Percentiles rank a stretch among this genome's conserved stretches.
Evolutionary conservation across 53 echinoderm and acorn worm genomes (phyloP).

Genomic region (Echinometra lucunter): DNA sequence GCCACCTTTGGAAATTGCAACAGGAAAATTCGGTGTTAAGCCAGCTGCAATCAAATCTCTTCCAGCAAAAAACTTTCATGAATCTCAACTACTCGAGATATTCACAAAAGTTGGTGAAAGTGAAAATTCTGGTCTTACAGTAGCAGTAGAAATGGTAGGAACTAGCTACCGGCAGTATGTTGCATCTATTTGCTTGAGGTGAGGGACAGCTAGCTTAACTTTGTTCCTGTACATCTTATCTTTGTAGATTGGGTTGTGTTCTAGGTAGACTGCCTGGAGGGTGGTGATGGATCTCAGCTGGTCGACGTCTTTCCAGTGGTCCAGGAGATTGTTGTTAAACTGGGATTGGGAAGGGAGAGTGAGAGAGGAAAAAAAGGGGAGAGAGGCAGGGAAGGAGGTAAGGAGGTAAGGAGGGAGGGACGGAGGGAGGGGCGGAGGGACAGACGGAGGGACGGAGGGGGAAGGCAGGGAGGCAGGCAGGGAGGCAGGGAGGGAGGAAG

Average conservation of each 20-base stretch:
- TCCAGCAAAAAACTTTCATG: too few relatives aligned
- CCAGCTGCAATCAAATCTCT: too few relatives aligned
- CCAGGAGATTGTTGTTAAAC: slow-evolving; percentile 92
- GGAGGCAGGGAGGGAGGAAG: neutral
- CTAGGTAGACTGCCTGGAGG: slow-evolving; percentile 92
- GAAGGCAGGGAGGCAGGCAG: neutral
- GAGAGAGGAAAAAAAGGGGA: neutral
- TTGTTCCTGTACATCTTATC: slow-evolving; percentile 93
- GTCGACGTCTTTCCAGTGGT: slow-evolving; percentile 86
- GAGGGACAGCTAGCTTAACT: slow-evolving; percentile 84
- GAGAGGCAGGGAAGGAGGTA: neutral
- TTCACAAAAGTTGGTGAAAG: too few relatives aligned
- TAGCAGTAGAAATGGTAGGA: too few relatives aligned
- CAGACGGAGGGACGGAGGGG: neutral
- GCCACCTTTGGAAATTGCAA: too few relatives aligned
- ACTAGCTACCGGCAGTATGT: slow-evolving; percentile 72
- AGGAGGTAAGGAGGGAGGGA: neutral
- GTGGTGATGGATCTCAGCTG: slow-evolving; percentile 73
- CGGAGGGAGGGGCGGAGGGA: neutral
- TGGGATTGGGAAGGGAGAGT: slow-evolving; percentile 53
- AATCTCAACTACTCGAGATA: too few relatives aligned
- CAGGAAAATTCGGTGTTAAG: too few relatives aligned
- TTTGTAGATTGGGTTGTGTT: slow-evolving; percentile 93
- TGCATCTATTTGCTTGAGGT: slow-evolving; percentile 93
- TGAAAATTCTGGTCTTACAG: too few relatives aligned